Conservation (phyloP, 2,113 vertebrate species). For the Oreocharis arfaki region DNA sequence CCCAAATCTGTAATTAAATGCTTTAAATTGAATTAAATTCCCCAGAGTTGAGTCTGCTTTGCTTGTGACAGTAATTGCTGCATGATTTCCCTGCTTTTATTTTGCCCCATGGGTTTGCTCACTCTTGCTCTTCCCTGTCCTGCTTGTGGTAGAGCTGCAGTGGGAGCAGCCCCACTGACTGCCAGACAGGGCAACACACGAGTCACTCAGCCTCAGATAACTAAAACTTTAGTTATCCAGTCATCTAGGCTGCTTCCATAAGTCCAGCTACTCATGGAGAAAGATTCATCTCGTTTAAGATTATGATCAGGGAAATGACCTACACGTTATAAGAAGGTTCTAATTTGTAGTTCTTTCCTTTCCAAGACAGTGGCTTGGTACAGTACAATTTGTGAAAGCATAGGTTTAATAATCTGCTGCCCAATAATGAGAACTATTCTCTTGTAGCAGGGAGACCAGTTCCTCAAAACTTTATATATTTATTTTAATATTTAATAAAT, state of each 20-base stretch:
- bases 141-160: not conserved
- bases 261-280: not conserved
- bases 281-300: not conserved
- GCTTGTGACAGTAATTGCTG: not conserved
- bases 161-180: not conserved
- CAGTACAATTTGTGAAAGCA: not conserved
- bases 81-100: not conserved
- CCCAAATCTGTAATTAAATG: not conserved
- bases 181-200: not conserved
- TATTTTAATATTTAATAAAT: not conserved
- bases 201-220: not conserved
- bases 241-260: not conserved
- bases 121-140: not conserved
- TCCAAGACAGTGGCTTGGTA: not conserved
- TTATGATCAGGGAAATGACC: not conserved
- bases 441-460: not conserved
- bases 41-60: not conserved
- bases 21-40: not conserved
- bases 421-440: not conserved
- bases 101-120: not conserved
- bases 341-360: not conserved
- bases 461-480: not conserved
- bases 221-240: not conserved
- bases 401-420: not conserved
- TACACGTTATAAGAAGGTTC: not conserved